Percentiles rank a stretch among this genome's conserved stretches.
Conservation (phyloP, 2,797 vertebrate species). For the Pseudochaenichthys georgianus region DNA sequence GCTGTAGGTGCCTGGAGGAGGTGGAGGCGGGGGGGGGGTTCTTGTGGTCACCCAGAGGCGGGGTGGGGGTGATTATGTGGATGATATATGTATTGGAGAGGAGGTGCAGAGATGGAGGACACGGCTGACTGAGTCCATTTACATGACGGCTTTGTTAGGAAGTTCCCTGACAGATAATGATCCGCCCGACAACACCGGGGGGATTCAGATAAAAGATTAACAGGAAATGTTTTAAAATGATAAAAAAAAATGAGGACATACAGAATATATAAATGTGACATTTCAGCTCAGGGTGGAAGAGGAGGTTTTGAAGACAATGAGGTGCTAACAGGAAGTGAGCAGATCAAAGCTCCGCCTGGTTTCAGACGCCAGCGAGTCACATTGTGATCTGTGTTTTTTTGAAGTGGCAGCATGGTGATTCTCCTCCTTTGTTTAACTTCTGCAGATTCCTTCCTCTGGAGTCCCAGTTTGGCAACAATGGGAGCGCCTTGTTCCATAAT, state of each 20-base stretch:
- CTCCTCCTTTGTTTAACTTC: conserved; percentile 1
- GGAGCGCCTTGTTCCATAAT: conserved; percentile 44
- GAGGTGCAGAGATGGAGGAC: conserved; percentile 51
- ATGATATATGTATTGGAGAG: conserved; percentile 47
- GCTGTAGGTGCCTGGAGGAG: conserved; percentile 1
- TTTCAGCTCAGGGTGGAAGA: not conserved
- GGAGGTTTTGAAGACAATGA: not conserved
- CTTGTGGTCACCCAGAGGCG: conserved; percentile 38
- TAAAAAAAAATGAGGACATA: not conserved
- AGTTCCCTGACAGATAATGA: conserved; percentile 39
- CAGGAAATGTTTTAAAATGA: too few species aligned
- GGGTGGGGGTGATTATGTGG: conserved; percentile 32
- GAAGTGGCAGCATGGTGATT: not conserved
- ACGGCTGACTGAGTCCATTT: conserved; percentile 56
- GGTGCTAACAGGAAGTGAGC: not conserved
- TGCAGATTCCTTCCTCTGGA: not conserved
- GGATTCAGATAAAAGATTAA: too few species aligned
- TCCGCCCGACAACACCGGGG: conserved; percentile 4
- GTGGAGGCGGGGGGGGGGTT: not conserved
- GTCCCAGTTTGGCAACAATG: conserved; percentile 37
- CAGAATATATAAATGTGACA: not conserved
- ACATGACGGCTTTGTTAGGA: conserved; percentile 55
- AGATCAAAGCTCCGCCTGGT: not conserved
- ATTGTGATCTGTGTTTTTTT: not conserved
- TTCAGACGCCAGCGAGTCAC: not conserved